These are phyloP conservation scores for Leptoteleia sp. DNA, from an alignment of 1,140 invertebrate species.

Conservation along the genomic window DNA sequence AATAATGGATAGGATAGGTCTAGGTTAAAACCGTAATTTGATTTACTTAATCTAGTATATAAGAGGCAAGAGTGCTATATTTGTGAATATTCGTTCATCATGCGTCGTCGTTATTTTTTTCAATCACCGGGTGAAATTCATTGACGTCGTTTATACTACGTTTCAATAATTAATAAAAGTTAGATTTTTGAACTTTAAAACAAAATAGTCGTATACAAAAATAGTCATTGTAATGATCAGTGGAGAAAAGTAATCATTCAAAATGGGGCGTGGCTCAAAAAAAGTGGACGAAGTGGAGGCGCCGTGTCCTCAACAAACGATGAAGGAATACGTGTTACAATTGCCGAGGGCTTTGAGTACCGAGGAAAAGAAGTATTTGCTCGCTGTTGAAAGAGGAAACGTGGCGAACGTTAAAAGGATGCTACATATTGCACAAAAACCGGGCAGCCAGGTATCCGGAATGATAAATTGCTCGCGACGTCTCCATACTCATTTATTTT, in stretches of 20 bases:
- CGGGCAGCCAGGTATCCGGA: slow-evolving; percentile 20
- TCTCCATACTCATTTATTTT: not conserved
- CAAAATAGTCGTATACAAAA: too few relatives aligned
- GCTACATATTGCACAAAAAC: slow-evolving; percentile 69
- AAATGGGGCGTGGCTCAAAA: slow-evolving; percentile 63
- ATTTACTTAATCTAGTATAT: slow-evolving; percentile 69
- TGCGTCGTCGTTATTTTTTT: not conserved
- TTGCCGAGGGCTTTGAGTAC: slow-evolving; percentile 87
- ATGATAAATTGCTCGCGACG: not conserved
- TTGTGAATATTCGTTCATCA: not conserved
- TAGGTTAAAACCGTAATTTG: slow-evolving; percentile 75
- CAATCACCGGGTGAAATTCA: too few relatives aligned
- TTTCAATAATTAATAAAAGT: too few relatives aligned
- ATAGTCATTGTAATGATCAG: too few relatives aligned
- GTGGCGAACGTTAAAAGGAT: slow-evolving; percentile 88
- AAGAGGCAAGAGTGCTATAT: slow-evolving; percentile 10
- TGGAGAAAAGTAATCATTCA: not conserved
- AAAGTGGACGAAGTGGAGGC: slow-evolving; percentile 67
- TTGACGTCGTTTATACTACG: too few relatives aligned
- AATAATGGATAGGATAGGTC: slow-evolving; percentile 65
- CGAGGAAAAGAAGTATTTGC: slow-evolving; percentile 92
- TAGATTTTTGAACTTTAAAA: too few relatives aligned
- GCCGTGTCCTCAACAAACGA: slow-evolving; percentile 5
- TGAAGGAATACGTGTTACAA: slow-evolving; percentile 68
- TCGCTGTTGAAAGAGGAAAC: slow-evolving; percentile 92